Evolutionary conservation across 2,113 vertebrate species (phyloP).

Genomic region (Phaethon lepturus): DNA sequence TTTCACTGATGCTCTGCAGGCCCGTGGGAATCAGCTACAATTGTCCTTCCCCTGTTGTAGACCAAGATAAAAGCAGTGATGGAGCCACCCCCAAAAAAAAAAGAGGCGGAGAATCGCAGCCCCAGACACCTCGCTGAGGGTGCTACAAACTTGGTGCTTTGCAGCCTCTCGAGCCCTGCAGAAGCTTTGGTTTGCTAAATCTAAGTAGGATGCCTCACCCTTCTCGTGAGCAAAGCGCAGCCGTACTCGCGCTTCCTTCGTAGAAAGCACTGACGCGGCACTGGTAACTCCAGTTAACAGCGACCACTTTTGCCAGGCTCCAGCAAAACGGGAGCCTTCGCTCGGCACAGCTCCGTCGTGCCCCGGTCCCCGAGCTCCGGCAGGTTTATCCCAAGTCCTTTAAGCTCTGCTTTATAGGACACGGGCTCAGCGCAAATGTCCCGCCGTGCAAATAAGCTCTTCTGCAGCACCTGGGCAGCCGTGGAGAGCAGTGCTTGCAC

Average conservation of each 20-base stretch:
- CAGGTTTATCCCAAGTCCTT: neutral
- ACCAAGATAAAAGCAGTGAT: neutral
- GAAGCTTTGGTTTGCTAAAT: neutral
- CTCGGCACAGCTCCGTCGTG: rapidly evolving
- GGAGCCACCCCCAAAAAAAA: neutral
- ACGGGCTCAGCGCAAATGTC: rapidly evolving
- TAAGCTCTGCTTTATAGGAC: neutral
- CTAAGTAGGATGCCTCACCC: slow-evolving; percentile 4
- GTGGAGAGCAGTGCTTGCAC: rapidly evolving
- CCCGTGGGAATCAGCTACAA: neutral
- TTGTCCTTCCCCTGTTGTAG: neutral
- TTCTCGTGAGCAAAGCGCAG: neutral
- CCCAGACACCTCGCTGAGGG: neutral
- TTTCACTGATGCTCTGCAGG: neutral
- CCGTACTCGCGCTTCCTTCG: rapidly evolving
- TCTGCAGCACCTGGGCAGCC: neutral
- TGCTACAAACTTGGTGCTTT: neutral
- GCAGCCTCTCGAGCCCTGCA: neutral
- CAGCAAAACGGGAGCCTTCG: rapidly evolving
- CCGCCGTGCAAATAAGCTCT: neutral
- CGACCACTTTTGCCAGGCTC: neutral
- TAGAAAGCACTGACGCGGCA: neutral
- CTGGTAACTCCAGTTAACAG: neutral
- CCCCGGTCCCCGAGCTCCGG: neutral
- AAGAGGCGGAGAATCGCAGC: neutral